Base-by-base conservation (phyloP, 2,888 invertebrate genomes). In the Heliconius cydno region DNA sequence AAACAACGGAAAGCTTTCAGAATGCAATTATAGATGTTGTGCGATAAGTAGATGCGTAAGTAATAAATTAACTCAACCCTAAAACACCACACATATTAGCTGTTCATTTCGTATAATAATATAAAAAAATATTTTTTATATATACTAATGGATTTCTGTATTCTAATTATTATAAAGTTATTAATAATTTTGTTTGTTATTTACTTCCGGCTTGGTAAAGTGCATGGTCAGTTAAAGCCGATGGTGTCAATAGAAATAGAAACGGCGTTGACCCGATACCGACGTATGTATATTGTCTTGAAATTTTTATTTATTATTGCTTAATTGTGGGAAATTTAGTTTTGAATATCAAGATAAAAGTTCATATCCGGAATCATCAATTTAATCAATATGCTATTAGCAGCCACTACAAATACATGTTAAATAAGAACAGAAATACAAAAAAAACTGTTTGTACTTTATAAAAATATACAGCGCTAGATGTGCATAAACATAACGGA, bases 1-100 rank as follows among this genome's bases (percentile, higher is more conserved):
- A 82, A 85, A 83, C 84, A 80, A 65, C 68, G 71, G 80, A 75
- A 83, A 84, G 88, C 88, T 88, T 90, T 90, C 89, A 86, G 86
- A 81, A 83, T 81, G 87, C 85, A 88, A 90, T 90, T 90, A 90
- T 86, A 87, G 88, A 88, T 82, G 79, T 78, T 67, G 73, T 76
- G 28, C 77, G 89, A 88, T 88, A 88, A 83, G 80, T 79, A 79
- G 79, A 83, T 83, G 85, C 60, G 74, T 74, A 60, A 63, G 52
- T 68, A 68, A 76, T 76, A 76, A 82, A 78, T 77, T 75, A 83
- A 80, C 76, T 80, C 82, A 82, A 78, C 73, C 78, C 80, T 83
- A 76, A 76, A 70, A 77, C 22, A 12, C 22, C 19, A n/a, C 10
- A 52, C 28, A 52, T 22, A 52, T 52, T 52, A 2, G 52, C 19